A percentile compares a stretch with the other conserved stretches of the same genome.
phyloP scores from a whole-genome alignment of 2,113 vertebrate species.

The Gasterosteus nipponicus region DNA sequence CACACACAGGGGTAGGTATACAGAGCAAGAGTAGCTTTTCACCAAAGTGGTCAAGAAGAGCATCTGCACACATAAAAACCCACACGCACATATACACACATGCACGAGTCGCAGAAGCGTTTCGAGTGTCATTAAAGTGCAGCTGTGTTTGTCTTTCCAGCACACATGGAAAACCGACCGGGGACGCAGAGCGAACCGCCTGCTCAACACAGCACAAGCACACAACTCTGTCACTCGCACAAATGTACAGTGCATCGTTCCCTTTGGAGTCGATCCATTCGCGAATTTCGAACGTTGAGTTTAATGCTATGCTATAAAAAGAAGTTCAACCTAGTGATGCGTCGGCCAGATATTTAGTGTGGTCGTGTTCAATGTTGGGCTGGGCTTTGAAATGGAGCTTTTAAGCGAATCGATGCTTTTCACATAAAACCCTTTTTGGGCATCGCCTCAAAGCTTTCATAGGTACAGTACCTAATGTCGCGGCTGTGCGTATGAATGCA shows the following conservation, averaged over 20 bases:
- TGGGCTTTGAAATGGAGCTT: conserved; percentile 59
- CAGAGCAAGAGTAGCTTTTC: conserved; percentile 40
- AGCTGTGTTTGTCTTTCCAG: conserved; percentile 84
- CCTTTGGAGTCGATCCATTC: conserved; percentile 56
- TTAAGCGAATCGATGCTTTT: conserved; percentile 74
- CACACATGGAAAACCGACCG: conserved; percentile 79
- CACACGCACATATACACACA: conserved; percentile 25
- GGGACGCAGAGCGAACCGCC: conserved; percentile 39
- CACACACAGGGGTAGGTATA: neutral
- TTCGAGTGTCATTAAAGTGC: conserved; percentile 80
- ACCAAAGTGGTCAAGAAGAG: conserved; percentile 59
- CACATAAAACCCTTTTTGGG: conserved; percentile 69
- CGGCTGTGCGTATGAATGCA: conserved; percentile 17
- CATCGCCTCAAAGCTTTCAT: conserved; percentile 62
- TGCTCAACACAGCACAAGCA: conserved; percentile 56
- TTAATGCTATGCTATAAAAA: conserved; percentile 52
- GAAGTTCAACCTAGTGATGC: conserved; percentile 34
- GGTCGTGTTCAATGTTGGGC: conserved; percentile 59
- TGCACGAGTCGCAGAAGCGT: conserved; percentile 71
- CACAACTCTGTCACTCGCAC: conserved; percentile 39
- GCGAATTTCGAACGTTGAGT: conserved; percentile 50
- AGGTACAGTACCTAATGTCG: conserved; percentile 54
- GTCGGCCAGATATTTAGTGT: conserved; percentile 54
- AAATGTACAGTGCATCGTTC: conserved; percentile 46
- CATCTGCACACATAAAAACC: conserved; percentile 26